Evolutionary conservation across 2,888 invertebrate species (phyloP).

Genomic region (Perizoma flavofasciatum): DNA sequence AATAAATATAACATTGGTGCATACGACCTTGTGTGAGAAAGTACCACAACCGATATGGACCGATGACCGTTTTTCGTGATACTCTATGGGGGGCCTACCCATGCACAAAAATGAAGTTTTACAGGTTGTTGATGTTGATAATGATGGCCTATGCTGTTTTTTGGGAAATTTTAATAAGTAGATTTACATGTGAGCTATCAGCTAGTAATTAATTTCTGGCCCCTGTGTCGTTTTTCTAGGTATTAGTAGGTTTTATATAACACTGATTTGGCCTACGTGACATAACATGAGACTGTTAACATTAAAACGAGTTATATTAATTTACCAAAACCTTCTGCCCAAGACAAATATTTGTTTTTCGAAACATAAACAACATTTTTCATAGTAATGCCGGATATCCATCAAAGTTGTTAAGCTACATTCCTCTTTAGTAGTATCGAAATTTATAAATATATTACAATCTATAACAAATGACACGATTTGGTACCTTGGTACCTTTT

Average conservation of each 20-base stretch:
- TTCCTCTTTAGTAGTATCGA: constrained; percentile 25
- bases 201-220: neutral
- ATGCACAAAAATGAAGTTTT: too few species aligned
- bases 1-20: too few species aligned
- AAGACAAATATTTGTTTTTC: constrained; percentile 32
- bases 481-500: neutral
- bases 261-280: constrained; percentile 35
- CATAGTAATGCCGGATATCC: constrained; percentile 31
- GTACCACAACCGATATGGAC: too few species aligned
- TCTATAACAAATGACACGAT: neutral
- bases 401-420: constrained; percentile 14
- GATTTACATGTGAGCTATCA: too few species aligned
- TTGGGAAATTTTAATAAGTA: too few species aligned
- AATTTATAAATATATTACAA: neutral
- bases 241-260: neutral
- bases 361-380: constrained; percentile 24
- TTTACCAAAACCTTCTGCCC: constrained; percentile 16
- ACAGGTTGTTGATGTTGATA: too few species aligned
- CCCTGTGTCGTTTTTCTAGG: neutral
- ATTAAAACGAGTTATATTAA: constrained; percentile 31
- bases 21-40: too few species aligned
- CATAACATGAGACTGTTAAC: constrained; percentile 21
- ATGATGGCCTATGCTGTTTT: too few species aligned
- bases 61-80: too few species aligned
- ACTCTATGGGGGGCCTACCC: too few species aligned